Base-by-base conservation (phyloP, 2,797 vertebrate species). In the Sciurus carolinensis region DNA sequence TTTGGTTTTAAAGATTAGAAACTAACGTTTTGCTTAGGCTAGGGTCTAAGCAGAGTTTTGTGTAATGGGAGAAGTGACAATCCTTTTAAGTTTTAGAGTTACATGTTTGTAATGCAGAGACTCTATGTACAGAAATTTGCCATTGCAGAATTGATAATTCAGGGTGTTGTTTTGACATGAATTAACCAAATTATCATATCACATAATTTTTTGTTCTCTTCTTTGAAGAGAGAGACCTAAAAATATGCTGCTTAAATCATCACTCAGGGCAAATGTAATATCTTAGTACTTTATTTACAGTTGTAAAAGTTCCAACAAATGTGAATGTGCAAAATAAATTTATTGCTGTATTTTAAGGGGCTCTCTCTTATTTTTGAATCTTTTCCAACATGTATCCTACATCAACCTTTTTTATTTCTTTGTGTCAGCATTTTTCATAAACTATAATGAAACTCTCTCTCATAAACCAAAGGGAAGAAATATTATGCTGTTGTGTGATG, bases 1-100 rank as follows among this genome's bases (percentile, higher is more conserved):
- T 84, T 95, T 81, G 89, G 89, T 94, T 97, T 96, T 91, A 95
- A 89, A 96, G 86, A 95, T 95, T 87, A 93, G 83, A 97, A 89
- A 36, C 72, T 95, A 84, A 96, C 93, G 90, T 94, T 95, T 95
- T 83, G 91, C 39, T 91, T 66, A 84, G 64, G 11, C 33, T 81
- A 28, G 8, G 73, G 62, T 96, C 91, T 84, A 86, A 96, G 84
- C 39, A 85, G 88, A 94, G 72, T 86, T 97, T 96, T 90, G 83
- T 95, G 62, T 95, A 85, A 69, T 30, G 87, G 66, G 72, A 91
- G 93, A 95, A 91, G 76, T 96, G 87, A 93, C 93, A 87, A 9
- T 82, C 18, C 24, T 95, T 95, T 96, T 84, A 90, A 79, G 50
- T 93, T 87, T 96, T 69, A 87, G 30, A 90, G 64, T 67, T 39